phyloP scores from a whole-genome alignment of 2,113 vertebrate species.

The Cyanistes caeruleus region DNA sequence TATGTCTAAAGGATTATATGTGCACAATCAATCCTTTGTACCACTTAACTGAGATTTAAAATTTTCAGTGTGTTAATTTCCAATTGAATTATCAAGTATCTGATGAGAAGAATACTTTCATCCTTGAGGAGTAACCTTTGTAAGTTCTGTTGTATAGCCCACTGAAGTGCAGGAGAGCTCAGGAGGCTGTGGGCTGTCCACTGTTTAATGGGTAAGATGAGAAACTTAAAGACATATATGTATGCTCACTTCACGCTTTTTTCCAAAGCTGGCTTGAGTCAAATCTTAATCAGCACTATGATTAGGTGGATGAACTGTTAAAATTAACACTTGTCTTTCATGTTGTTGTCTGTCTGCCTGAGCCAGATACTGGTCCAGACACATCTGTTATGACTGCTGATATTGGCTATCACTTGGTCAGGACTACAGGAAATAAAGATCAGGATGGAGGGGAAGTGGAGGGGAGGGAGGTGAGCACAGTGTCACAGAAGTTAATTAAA shows the following conservation, averaged over 20 bases:
- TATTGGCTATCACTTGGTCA: neutral
- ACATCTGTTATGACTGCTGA: neutral
- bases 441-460: neutral
- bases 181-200: neutral
- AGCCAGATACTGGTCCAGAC: neutral
- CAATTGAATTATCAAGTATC: neutral
- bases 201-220: neutral
- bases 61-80: neutral
- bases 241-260: neutral
- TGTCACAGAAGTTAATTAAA: neutral
- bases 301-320: neutral
- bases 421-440: neutral
- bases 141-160: neutral
- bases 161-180: neutral
- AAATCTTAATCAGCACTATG: neutral
- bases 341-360: neutral
- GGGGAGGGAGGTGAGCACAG: neutral
- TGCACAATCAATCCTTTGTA: neutral
- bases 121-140: neutral
- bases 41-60: neutral
- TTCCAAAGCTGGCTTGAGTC: neutral
- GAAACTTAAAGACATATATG: neutral
- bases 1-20: neutral
- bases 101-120: neutral
- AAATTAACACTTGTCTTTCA: neutral